A percentile compares a stretch with the other conserved stretches of the same genome.
phyloP scores from a whole-genome alignment of 92 coral and sea anemone genomes.

The Phenganax marumi region DNA sequence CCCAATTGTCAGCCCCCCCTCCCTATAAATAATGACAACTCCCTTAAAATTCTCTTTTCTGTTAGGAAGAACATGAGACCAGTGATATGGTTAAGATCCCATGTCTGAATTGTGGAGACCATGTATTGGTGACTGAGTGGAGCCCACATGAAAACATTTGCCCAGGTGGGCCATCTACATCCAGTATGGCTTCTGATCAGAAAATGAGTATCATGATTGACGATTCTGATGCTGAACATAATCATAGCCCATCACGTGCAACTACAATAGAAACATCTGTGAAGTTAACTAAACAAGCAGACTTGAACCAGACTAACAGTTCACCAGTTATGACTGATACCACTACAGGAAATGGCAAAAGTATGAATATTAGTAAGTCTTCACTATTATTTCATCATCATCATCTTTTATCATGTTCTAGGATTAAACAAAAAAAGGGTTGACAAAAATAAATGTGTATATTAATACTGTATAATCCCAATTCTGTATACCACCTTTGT shows the following conservation, averaged over 20 bases:
- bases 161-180: conserved; percentile 21
- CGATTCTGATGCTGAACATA: background rate
- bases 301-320: background rate
- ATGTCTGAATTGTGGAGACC: conserved; percentile 34
- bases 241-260: background rate
- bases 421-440: no score
- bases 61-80: background rate
- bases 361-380: no score
- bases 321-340: no score
- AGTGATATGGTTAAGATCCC: conserved; percentile 12
- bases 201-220: conserved; percentile 14
- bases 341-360: no score
- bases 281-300: background rate
- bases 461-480: no score
- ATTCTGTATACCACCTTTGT: no score
- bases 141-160: conserved; percentile 34
- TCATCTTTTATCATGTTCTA: background rate
- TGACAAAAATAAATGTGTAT: no score
- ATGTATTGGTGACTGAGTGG: conserved; percentile 35
- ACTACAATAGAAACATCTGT: background rate
- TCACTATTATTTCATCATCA: no score
- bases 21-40: no score
- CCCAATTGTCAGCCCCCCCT: no score
- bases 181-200: conserved; percentile 13
- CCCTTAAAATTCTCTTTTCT: background rate